phyloP scores from a whole-genome alignment of 2,797 vertebrate genomes.

The Lacerta agilis region DNA sequence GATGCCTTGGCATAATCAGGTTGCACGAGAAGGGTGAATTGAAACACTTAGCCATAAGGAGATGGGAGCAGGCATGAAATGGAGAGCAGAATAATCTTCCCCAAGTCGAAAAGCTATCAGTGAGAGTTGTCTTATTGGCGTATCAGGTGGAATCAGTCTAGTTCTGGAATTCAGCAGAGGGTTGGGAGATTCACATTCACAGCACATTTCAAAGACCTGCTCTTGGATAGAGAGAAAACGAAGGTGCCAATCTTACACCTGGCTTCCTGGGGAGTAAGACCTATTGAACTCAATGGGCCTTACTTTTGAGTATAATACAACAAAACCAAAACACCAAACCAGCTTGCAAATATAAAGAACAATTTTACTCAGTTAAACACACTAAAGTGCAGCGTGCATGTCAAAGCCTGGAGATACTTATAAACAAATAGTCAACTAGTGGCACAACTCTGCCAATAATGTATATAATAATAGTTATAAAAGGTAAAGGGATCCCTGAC shows the following conservation, averaged over 20 bases:
- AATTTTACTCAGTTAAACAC: no score
- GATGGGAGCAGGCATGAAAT: constrained; percentile 59
- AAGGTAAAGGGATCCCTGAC: no score
- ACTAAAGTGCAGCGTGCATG: no score
- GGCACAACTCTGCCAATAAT: no score
- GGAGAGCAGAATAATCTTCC: constrained; percentile 29
- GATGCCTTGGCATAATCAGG: constrained; percentile 52
- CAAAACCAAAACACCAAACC: no score
- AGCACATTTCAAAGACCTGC: neutral
- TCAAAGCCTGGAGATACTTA: no score
- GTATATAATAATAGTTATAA: no score
- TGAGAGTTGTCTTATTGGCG: neutral
- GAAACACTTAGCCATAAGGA: constrained; percentile 53
- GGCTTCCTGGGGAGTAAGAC: neutral
- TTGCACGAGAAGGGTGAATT: constrained; percentile 58
- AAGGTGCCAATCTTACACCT: neutral
- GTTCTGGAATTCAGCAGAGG: neutral
- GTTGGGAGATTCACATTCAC: neutral
- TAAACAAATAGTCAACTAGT: no score
- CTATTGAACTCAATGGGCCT: neutral
- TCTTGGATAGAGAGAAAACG: neutral
- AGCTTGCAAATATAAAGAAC: no score
- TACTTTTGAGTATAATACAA: neutral
- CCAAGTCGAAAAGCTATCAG: neutral
- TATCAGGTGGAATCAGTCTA: neutral